Evolutionary conservation across 2,888 invertebrate species (phyloP), one percentile per base, ranked within the genome.

Genomic region (Electrophaes corylata): DNA sequence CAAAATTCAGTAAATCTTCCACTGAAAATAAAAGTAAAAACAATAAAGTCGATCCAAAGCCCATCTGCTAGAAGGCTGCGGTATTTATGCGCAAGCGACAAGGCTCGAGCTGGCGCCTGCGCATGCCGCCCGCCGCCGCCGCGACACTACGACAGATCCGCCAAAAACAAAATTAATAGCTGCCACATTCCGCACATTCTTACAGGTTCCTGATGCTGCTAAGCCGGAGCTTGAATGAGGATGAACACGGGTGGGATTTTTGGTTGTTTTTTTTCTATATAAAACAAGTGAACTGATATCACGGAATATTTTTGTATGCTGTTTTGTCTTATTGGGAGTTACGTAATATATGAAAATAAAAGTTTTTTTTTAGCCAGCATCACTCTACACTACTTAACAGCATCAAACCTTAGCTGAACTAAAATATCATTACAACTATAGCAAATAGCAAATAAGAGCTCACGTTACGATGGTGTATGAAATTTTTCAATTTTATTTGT

Each of bases 141-240:
- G 2, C 10, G 57, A 56, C 53, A 60, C 49, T 53, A 72, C 75
- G 65, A 64, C 69, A 67, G 76, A 79, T 71, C 76, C 77, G 75
- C 77, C 74, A 73, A 71, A 78, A 74, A 75, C 76, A 73, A 79
- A 83, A 84, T 85, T 86, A 83, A 89, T 86, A 78, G 81, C 83
- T 70, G 70, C 78, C 71, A 78, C 82, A 88, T 87, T 83, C 86
- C 84, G 54, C 67, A 66, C 81, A 81, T 86, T 82, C 78, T 79
- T 80, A 73, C 73, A 71, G 67, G 80, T 81, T 82, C 81, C 78
- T 74, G 39, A 18, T 76, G 76, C 79, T 75, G 71, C 57, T 54
- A 47, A 51, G 47, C 51, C 49, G 55, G 51, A 60, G 50, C n/a
- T 47, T 39, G 39, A 19, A 23, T 39, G 49, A 50, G 3, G 23